Evolutionary conservation across 2,113 vertebrate genomes (phyloP).

Genomic region (Hippolais icterina): DNA sequence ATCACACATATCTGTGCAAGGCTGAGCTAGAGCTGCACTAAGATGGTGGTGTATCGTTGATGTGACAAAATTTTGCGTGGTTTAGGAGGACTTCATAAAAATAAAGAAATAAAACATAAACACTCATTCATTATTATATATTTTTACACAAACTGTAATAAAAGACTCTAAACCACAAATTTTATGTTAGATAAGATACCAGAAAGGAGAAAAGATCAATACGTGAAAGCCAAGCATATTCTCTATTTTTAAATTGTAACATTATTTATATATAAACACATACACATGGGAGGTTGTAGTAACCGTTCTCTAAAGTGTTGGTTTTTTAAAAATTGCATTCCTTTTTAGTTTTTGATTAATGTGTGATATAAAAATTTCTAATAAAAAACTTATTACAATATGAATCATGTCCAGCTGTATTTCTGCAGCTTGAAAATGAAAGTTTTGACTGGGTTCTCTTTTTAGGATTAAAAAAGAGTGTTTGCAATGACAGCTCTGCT

Average conservation of each 20-base stretch:
- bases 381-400: slow-evolving; percentile 3
- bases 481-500: slow-evolving; percentile 22
- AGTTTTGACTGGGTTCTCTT: slow-evolving; percentile 31
- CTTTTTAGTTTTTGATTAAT: neutral
- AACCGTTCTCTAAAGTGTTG: neutral
- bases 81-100: neutral
- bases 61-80: neutral
- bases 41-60: neutral
- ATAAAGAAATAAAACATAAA: neutral
- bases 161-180: neutral
- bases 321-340: neutral
- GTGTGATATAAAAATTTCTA: neutral
- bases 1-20: neutral
- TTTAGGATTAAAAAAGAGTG: neutral
- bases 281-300: neutral
- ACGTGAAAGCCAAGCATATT: neutral
- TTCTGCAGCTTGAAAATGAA: neutral
- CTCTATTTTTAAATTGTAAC: neutral
- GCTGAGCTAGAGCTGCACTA: neutral
- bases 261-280: neutral
- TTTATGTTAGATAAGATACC: neutral
- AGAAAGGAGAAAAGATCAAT: neutral
- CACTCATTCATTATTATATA: accelerated
- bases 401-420: neutral
- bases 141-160: neutral